phyloP scores from a whole-genome alignment of 1,140 invertebrate species.

The Drosophila trapezifrons region DNA sequence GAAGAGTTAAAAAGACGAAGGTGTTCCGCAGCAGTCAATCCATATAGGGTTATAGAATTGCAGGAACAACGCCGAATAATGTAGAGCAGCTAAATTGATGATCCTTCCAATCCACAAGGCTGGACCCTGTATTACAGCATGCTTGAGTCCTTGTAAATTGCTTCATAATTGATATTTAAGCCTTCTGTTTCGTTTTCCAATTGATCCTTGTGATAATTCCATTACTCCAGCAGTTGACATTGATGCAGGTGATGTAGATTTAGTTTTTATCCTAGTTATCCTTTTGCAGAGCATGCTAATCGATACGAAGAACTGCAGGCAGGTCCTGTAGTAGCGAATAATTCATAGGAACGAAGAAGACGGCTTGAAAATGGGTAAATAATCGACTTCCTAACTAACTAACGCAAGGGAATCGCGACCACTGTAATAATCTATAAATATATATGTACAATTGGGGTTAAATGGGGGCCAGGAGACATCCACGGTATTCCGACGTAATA shows the following conservation, averaged over 20 bases:
- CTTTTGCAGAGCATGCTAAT: neutral
- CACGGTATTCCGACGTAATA: slow-evolving; percentile 4
- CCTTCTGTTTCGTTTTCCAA: neutral
- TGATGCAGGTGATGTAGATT: neutral
- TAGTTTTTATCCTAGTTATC: neutral
- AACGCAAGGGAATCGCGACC: slow-evolving; percentile 22
- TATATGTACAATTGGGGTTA: slow-evolving; percentile 28
- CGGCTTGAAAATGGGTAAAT: neutral
- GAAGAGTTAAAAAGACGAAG: neutral
- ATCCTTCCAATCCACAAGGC: neutral
- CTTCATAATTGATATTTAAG: neutral
- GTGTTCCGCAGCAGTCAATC: neutral
- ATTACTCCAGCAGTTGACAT: neutral
- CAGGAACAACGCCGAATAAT: neutral
- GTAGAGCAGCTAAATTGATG: neutral
- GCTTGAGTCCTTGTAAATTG: neutral
- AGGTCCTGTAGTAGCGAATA: slow-evolving; percentile 15
- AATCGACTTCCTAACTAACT: slow-evolving; percentile 11
- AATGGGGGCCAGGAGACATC: slow-evolving; percentile 1
- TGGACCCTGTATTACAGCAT: neutral
- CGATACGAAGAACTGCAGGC: neutral
- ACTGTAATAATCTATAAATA: slow-evolving; percentile 19
- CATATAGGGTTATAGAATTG: neutral
- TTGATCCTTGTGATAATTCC: neutral
- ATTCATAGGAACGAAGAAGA: neutral